Base-by-base conservation (phyloP, 2,113 vertebrate species). In the Delphinus delphis region DNA sequence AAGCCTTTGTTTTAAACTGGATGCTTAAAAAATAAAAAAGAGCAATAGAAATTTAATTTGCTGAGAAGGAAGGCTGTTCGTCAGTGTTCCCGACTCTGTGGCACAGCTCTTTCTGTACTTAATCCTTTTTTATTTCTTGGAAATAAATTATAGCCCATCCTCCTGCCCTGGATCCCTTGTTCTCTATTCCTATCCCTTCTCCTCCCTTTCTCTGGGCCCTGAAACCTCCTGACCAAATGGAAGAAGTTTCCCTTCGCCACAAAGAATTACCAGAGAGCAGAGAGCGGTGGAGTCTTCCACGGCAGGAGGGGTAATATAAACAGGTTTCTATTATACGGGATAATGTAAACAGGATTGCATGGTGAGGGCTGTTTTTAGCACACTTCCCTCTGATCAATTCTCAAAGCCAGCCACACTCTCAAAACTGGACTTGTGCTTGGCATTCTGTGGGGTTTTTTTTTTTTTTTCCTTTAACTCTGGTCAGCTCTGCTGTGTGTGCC, bases 281-380 rank as follows among this genome's bases (percentile, higher is more conserved):
- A 44, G 26, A 50, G 44, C 1, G 9, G 28, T 38, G 82, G 12
- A 13, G 3, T 41, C 74, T 44, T 53, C 73, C 14, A 23, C 6
- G 0, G 41, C 1, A 0, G 2, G 2, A 47, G 82, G n/a, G 28
- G 17, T 12, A 21, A 53, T 12, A 12, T 6, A 23, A 9, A 13
- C 6, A 15, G 26, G 25, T 12, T 5, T 33, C 33, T 17, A 23
- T n/a, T 21, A 55, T 79, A 79, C 0, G 1, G 67, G n/a, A 10
- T 15, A 14, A 28, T 4, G 2, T n/a, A 23, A 9, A 10, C 15
- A 18, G 21, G n/a, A 6, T 8, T 28, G 6, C 8, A 2, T 4
- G 1, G 5, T 1, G 8, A 8, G 26, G 15, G 2, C 4, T 6
- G 1, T 2, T 73, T 20, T 62, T 5, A 9, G 60, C n/a, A 28